Evolutionary conservation across 2,888 invertebrate genomes (phyloP), one percentile per base, ranked within the genome.

Genomic region (Druceiella hillmani): DNA sequence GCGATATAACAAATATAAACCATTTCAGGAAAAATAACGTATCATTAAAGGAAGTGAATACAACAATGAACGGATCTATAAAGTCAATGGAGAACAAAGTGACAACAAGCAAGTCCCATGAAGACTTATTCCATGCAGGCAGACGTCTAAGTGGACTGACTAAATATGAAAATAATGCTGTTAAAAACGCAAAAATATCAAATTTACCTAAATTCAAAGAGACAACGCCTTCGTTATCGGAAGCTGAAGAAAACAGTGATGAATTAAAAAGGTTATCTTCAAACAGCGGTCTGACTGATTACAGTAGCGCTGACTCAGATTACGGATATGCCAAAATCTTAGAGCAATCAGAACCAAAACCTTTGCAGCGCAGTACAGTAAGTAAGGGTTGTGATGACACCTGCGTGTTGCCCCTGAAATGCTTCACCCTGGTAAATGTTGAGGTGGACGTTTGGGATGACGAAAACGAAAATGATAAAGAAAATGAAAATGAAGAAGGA

Each of bases 261-360:
- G n/a, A n/a, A n/a, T n/a, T n/a, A n/a, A n/a, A n/a, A n/a, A n/a
- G n/a, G n/a, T n/a, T n/a, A n/a, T n/a, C n/a, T 44, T 60, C 64
- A 5, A 66, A 69, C 45, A 64, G 66, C 48, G 61, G 65, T 11
- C 62, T 63, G 34, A 61, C 62, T 40, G 67, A 67, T 51, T 61
- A 56, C 2, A 70, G 68, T 55, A 74, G 71, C 50, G 65, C 64
- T n/a, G 76, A 77, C 49, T 78, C 75, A 11, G 79, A 78, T 49
- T 76, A 76, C 49, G 75, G 74, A 13, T 82, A 82, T 54, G 68
- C 76, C 1, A 79, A 76, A 6, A 77, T 82, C 40, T 75, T 75
- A 2, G 67, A 74, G 40, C 59, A 74, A 22, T 75, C 77, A 35
- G 78, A 76, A 2, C 78, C 78, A 13, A 74, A 74, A 50, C 74